These are phyloP conservation scores for Vombatus ursinus DNA, from an alignment of 2,113 vertebrate species.

Conservation along the genomic window DNA sequence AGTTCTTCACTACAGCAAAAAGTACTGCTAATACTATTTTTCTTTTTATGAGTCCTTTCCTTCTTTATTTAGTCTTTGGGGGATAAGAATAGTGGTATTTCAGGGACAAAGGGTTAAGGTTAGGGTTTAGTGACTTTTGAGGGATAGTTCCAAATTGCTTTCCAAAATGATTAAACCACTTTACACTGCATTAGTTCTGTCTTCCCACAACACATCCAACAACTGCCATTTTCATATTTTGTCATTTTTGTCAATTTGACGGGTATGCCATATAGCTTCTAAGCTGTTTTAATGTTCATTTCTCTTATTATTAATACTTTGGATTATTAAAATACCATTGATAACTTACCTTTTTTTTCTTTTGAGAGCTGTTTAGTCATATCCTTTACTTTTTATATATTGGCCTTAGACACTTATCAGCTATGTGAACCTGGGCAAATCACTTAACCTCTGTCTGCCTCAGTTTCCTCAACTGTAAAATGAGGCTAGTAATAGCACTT, in stretches of 20 bases:
- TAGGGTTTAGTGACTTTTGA: not conserved
- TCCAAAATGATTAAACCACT: not conserved
- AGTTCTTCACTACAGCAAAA: not conserved
- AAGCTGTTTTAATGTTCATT: not conserved
- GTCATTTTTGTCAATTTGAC: not conserved
- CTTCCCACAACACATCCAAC: not conserved
- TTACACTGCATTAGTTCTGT: not conserved
- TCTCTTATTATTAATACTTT: not conserved
- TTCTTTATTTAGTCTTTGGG: not conserved
- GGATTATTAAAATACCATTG: not conserved
- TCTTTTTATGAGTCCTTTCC: not conserved
- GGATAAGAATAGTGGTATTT: not conserved
- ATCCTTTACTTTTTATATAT: not conserved
- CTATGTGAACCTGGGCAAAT: not conserved
- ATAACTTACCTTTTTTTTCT: not conserved
- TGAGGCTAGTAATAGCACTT: accelerated
- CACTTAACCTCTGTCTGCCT: no score
- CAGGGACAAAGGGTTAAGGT: not conserved
- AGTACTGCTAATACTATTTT: not conserved
- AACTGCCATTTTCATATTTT: not conserved
- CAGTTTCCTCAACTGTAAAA: not conserved
- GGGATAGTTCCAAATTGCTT: not conserved
- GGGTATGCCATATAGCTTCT: not conserved
- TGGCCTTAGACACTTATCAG: not conserved
- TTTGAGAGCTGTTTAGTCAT: not conserved